A percentile compares a stretch with the other conserved stretches of the same genome.
Evolutionary conservation across 2,888 invertebrate genomes (phyloP).

Genomic region (Ferrisia virgata): DNA sequence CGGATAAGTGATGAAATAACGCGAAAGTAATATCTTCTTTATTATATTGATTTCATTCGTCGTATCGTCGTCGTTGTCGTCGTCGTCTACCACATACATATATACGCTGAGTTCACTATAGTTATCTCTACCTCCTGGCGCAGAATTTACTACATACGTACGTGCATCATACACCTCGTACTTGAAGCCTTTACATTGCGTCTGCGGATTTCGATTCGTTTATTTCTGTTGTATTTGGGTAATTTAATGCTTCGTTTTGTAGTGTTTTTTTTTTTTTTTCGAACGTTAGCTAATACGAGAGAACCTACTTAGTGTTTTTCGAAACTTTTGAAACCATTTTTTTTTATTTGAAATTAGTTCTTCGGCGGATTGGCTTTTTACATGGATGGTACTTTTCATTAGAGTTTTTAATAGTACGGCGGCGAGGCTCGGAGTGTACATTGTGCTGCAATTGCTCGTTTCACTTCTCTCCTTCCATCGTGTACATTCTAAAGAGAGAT

Average conservation of each 20-base stretch:
- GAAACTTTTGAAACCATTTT: background rate
- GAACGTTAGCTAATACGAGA: no score
- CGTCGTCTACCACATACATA: no score
- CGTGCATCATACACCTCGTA: no score
- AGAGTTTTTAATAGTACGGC: background rate
- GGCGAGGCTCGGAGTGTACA: background rate
- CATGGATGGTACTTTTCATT: background rate
- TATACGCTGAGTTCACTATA: no score
- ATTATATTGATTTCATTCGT: background rate
- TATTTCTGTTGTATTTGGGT: no score
- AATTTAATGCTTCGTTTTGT: background rate
- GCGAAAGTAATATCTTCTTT: background rate
- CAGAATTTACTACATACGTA: no score
- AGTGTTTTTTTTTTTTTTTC: background rate
- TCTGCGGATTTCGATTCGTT: no score
- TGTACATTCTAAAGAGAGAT: no score
- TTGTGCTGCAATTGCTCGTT: background rate
- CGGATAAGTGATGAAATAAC: background rate
- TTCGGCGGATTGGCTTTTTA: background rate
- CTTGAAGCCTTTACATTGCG: background rate
- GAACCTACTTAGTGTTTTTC: no score
- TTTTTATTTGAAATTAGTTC: background rate
- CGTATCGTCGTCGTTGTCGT: no score
- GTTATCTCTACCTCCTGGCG: background rate
- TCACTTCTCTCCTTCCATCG: no score